phyloP scores from a whole-genome alignment of 2,888 invertebrate genomes.

The Xanthia icteritia region DNA sequence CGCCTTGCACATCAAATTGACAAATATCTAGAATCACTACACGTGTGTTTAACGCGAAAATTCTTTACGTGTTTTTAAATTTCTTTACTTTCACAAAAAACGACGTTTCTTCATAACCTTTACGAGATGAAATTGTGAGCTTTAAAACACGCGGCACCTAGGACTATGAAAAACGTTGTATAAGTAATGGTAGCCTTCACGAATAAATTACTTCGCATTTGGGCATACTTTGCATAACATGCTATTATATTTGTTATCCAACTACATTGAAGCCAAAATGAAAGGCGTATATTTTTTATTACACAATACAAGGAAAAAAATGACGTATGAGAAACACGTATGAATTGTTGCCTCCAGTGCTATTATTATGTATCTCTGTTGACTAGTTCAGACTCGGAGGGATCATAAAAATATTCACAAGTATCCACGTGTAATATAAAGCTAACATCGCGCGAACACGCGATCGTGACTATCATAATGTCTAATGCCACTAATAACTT shows the following conservation, averaged over 20 bases:
- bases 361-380: constrained; percentile 11
- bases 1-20: not conserved
- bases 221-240: constrained; percentile 39
- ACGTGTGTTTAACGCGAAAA: not conserved
- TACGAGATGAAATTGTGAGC: constrained; percentile 11
- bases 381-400: constrained; percentile 2
- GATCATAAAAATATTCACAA: constrained; percentile 6
- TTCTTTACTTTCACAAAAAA: not conserved
- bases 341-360: constrained; percentile 18
- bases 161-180: not conserved
- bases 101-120: not conserved
- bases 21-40: not conserved
- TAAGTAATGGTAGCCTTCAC: constrained; percentile 16
- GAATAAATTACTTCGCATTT: constrained; percentile 36
- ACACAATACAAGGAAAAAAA: constrained; percentile 27
- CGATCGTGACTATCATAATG: not conserved
- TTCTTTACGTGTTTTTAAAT: not conserved
- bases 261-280: constrained; percentile 25
- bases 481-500: not conserved
- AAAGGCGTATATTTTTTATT: constrained; percentile 32
- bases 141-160: not conserved
- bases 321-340: constrained; percentile 17
- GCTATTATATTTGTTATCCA: constrained; percentile 25
- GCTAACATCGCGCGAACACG: not conserved
- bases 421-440: not conserved